Conservation (phyloP, 1,140 invertebrate genomes). For the silkworm (Bombyx mori) region DNA sequence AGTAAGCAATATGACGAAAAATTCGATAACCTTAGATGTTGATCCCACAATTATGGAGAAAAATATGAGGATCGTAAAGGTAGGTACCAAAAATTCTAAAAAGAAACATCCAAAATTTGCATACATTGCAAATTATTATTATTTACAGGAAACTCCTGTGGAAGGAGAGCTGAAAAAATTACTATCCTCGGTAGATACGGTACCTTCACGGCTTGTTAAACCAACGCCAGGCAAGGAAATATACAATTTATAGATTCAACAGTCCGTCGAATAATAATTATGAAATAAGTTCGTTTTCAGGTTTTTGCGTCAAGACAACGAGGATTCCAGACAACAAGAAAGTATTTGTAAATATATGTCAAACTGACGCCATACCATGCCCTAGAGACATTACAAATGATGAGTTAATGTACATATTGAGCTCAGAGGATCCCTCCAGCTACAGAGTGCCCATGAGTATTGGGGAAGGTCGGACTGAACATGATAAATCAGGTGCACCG, state of each 20-base stretch:
- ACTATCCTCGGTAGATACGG: conserved; percentile 36
- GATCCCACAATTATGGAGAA: conserved; percentile 65
- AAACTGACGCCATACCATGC: conserved; percentile 81
- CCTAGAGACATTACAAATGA: conserved; percentile 86
- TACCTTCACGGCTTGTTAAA: conserved; percentile 51
- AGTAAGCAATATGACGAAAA: conserved; percentile 46
- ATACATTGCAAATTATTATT: conserved; percentile 9
- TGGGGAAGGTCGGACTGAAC: conserved; percentile 82
- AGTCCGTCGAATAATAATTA: too few relatives aligned
- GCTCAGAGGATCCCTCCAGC: conserved; percentile 78
- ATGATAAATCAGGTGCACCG: conserved; percentile 81
- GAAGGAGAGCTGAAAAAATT: conserved; percentile 61
- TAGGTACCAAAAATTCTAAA: conserved; percentile 18
- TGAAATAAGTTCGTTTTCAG: conserved; percentile 63
- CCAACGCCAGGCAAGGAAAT: conserved; percentile 40
- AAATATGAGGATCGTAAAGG: conserved; percentile 59
- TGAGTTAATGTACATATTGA: conserved; percentile 79
- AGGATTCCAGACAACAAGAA: conserved; percentile 79
- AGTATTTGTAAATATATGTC: conserved; percentile 86
- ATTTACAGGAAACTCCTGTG: conserved; percentile 46
- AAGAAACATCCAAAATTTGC: conserved; percentile 8
- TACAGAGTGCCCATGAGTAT: conserved; percentile 92
- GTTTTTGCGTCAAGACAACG: conserved; percentile 87
- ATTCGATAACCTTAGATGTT: conserved; percentile 58
- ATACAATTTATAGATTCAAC: too few relatives aligned